Evolutionary conservation across 1,140 invertebrate species (phyloP).

Genomic region (Colletes gigas): DNA sequence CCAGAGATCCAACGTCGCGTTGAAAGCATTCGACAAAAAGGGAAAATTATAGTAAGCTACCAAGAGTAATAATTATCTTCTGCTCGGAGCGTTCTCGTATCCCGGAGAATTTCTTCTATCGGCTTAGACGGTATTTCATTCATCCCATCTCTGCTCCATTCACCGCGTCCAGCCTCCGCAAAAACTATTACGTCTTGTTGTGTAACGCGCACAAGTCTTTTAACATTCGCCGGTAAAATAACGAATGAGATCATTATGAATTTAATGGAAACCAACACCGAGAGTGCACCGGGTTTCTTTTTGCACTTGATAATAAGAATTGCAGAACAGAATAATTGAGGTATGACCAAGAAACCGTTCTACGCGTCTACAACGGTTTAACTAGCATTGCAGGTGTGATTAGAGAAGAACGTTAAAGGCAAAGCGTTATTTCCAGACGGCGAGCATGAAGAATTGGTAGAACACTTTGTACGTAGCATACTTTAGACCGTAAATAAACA

Average conservation of each 20-base stretch:
- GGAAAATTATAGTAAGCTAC: conserved; percentile 13
- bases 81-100: not conserved
- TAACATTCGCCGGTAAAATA: not conserved
- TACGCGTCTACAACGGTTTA: conserved; percentile 1
- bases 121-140: conserved; percentile 47
- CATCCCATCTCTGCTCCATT: conserved; percentile 37
- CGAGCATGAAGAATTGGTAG: not conserved
- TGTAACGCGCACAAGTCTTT: not conserved
- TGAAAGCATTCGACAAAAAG: conserved; percentile 2
- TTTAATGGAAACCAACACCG: too few species aligned
- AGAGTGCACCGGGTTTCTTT: too few species aligned
- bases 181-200: not conserved
- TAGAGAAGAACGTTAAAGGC: not conserved
- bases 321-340: too few species aligned
- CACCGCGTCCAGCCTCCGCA: not conserved
- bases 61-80: conserved; percentile 25
- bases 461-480: not conserved
- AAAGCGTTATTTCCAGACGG: not conserved
- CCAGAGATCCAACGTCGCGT: not conserved
- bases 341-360: not conserved
- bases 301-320: too few species aligned
- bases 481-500: too few species aligned
- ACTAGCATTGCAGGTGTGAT: not conserved
- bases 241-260: too few species aligned
- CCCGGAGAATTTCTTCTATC: conserved; percentile 11